These are phyloP conservation scores for Gulo gulo DNA, from an alignment of 2,113 vertebrate genomes.

Conservation along the genomic window DNA sequence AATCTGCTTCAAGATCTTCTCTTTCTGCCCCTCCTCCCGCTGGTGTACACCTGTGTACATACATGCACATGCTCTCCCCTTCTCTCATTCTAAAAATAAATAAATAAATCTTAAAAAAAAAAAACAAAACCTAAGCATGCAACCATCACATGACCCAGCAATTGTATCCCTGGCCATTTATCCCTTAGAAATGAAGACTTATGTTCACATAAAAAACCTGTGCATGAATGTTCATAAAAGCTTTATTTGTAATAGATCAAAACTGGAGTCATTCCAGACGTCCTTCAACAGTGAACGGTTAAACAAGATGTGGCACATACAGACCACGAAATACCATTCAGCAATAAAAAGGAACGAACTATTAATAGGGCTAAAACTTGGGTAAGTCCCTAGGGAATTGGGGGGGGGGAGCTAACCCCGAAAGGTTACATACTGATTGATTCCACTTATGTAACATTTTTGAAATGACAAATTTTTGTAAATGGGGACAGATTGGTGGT, in stretches of 20 bases:
- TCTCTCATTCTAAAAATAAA: not conserved
- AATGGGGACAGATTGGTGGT: not conserved
- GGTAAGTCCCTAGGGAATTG: not conserved
- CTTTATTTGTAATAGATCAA: not conserved
- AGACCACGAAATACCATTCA: not conserved
- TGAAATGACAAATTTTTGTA: not conserved
- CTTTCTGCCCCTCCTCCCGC: not conserved
- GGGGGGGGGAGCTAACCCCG: not conserved
- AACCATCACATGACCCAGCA: not conserved
- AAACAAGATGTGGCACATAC: not conserved
- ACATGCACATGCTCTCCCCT: not conserved
- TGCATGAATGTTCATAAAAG: not conserved
- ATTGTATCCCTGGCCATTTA: not conserved
- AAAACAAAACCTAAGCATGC: not conserved
- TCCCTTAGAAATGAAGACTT: not conserved
- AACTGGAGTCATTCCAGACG: not conserved
- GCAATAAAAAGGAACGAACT: not conserved
- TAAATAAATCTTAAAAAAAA: not conserved
- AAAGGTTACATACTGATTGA: not conserved
- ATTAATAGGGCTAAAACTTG: not conserved
- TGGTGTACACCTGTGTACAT: not conserved
- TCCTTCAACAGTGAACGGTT: not conserved
- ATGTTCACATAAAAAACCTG: not conserved
- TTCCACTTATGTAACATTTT: slow-evolving; percentile 3
- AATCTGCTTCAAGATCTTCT: not conserved